phyloP scores from a whole-genome alignment of 2,888 invertebrate species.

The Dryomyza anilis region DNA sequence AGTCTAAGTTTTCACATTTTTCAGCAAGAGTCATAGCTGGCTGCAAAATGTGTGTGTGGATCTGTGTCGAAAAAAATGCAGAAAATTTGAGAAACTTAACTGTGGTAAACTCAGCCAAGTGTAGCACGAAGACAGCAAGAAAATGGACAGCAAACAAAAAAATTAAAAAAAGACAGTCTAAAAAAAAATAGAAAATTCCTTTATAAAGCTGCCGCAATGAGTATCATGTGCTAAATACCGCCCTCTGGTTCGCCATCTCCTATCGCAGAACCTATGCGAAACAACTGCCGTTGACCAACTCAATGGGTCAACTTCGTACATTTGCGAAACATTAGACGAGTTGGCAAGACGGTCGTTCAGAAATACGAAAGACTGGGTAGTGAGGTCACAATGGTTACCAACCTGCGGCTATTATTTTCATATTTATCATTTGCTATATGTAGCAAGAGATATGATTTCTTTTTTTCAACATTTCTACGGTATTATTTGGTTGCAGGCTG shows the following conservation, averaged over 20 bases:
- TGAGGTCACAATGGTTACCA: not conserved
- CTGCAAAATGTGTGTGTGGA: not conserved
- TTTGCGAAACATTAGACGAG: not conserved
- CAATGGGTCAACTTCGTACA: conserved; percentile 4
- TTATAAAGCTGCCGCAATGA: too few species aligned
- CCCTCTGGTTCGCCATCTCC: too few species aligned
- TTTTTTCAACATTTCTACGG: not conserved
- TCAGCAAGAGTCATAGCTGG: not conserved
- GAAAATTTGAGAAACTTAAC: not conserved
- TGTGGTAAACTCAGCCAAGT: not conserved
- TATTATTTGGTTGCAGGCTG: not conserved
- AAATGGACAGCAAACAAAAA: not conserved
- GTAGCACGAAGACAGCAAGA: not conserved
- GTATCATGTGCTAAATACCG: too few species aligned
- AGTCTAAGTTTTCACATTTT: conserved; percentile 9
- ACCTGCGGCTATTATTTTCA: conserved; percentile 4
- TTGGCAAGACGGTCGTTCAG: not conserved
- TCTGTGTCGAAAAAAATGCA: not conserved
- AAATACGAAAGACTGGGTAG: not conserved
- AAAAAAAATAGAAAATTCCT: too few species aligned
- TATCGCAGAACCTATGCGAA: too few species aligned
- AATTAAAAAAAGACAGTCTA: not conserved
- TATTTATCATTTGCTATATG: not conserved
- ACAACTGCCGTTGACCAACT: too few species aligned
- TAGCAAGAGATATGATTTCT: not conserved